Evolutionary conservation across 2,888 invertebrate genomes (phyloP).

Genomic region (Ectropis crepuscularia): DNA sequence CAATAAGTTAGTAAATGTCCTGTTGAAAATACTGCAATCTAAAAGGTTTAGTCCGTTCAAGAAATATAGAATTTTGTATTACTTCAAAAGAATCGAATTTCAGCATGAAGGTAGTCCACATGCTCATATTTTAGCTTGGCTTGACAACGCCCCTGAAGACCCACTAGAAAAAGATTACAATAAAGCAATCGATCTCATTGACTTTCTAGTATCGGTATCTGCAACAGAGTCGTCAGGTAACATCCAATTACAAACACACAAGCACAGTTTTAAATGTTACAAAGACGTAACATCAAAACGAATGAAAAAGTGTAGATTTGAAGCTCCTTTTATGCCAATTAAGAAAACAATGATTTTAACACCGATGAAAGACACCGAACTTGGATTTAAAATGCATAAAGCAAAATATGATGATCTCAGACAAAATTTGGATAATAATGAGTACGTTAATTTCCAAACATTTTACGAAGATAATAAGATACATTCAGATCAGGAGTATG

Average conservation of each 20-base stretch:
- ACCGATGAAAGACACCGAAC: conserved; percentile 35
- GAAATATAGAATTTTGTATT: conserved; percentile 49
- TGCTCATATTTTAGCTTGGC: conserved; percentile 54
- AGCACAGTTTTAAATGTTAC: conserved; percentile 2
- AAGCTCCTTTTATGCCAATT: conserved; percentile 46
- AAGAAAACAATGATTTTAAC: conserved; percentile 33
- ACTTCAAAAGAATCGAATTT: conserved; percentile 53
- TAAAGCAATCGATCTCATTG: not conserved
- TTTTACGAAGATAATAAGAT: conserved; percentile 47
- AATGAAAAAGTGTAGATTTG: conserved; percentile 41
- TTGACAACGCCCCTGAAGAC: not conserved
- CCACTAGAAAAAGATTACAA: not conserved
- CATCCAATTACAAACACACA: not conserved
- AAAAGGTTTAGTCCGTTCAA: conserved; percentile 52
- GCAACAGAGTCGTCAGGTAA: not conserved
- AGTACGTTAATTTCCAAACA: conserved; percentile 40
- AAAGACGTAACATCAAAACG: not conserved
- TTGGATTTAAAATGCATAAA: conserved; percentile 15
- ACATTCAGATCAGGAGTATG: conserved; percentile 41
- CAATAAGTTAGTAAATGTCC: conserved; percentile 55
- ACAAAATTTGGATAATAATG: conserved; percentile 43
- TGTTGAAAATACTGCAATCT: conserved; percentile 49
- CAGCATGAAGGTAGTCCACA: conserved; percentile 55
- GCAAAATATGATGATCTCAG: conserved; percentile 17
- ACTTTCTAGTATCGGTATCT: not conserved